Evolutionary conservation across 2,797 vertebrate genomes (phyloP), one percentile per base, ranked within the genome.

Genomic region (Schizopygopsis malacanthus): DNA sequence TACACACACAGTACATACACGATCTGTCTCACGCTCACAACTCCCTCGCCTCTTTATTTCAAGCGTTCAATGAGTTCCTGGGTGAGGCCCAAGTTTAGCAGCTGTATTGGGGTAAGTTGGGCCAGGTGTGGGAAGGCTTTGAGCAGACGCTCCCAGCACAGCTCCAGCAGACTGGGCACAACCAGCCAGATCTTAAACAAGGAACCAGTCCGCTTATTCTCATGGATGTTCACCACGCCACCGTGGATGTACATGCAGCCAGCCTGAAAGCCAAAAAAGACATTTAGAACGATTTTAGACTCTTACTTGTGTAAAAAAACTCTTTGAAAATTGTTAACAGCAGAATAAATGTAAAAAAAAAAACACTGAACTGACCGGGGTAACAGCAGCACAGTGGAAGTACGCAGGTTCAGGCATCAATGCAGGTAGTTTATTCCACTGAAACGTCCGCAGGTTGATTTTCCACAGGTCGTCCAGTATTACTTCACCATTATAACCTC

Each of bases 221-320:
- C 97, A 0, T 97, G 97, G 94, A 99, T 99, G 95, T 98, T 98
- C 87, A 99, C 97, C 82, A 99, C 98, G 0, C 98, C 98, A 45
- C 98, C 98, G 0, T 99, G 98, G 85, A 99, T 96, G 77, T 99
- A 99, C 98, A 99, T 99, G 90, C 98, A 99, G 91, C 98, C 98
- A 0, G 98, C 97, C 98, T 99, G 59, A 59, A 6, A 61, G 18
- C 0, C 0, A 22, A 77, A 52, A 33, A 75, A 16, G 0, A 45
- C 5, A 4, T 67, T 16, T 67, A 33, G 15, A 8, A 37, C 15
- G 0, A 70, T 11, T 20, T 22, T 22, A 22, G 37, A 20, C 3
- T 5, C 13, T 43, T 47, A 16, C 33, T 0, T 4, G 15, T 18
- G 16, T 37, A 28, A 67, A 37, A 67, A 67, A 16, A 18, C 13